These are phyloP conservation scores for Melinopterus prodromus DNA, from an alignment of 2,888 invertebrate species.

Conservation along the genomic window DNA sequence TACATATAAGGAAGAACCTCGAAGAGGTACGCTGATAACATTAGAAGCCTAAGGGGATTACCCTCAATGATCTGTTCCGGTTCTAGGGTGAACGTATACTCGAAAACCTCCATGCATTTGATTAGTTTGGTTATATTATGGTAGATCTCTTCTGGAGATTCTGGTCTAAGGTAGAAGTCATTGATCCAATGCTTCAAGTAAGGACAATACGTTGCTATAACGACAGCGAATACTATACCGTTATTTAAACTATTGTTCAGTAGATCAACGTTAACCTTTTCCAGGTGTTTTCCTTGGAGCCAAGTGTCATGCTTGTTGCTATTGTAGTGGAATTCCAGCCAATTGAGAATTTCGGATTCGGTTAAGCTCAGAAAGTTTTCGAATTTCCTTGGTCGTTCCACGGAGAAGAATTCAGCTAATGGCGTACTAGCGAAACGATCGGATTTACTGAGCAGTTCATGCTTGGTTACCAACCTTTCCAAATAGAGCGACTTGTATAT, in stretches of 20 bases:
- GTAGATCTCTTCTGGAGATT: constrained; percentile 58
- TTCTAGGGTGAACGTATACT: constrained; percentile 65
- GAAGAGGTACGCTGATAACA: too few species aligned
- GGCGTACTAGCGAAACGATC: not conserved
- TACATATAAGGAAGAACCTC: too few species aligned
- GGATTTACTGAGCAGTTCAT: not conserved
- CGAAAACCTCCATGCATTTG: constrained; percentile 64
- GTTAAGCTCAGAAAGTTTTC: constrained; percentile 24
- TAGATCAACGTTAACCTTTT: constrained; percentile 48
- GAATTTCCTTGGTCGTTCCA: too few species aligned
- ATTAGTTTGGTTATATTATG: constrained; percentile 68
- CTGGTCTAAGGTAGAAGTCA: constrained; percentile 61
- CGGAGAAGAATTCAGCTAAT: not conserved
- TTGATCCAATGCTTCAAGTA: constrained; percentile 62
- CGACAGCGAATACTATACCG: constrained; percentile 7
- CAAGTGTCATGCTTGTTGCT: constrained; percentile 40
- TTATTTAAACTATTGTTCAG: constrained; percentile 65
- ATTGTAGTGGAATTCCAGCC: too few species aligned
- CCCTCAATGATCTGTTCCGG: constrained; percentile 42
- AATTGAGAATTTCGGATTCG: too few species aligned
- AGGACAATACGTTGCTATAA: constrained; percentile 58
- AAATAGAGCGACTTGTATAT: too few species aligned
- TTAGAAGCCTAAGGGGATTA: too few species aligned
- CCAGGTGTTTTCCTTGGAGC: not conserved
- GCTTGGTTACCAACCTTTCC: not conserved